These are phyloP conservation scores for Tipula lateralis DNA, from an alignment of 2,888 invertebrate species.

Conservation along the genomic window DNA sequence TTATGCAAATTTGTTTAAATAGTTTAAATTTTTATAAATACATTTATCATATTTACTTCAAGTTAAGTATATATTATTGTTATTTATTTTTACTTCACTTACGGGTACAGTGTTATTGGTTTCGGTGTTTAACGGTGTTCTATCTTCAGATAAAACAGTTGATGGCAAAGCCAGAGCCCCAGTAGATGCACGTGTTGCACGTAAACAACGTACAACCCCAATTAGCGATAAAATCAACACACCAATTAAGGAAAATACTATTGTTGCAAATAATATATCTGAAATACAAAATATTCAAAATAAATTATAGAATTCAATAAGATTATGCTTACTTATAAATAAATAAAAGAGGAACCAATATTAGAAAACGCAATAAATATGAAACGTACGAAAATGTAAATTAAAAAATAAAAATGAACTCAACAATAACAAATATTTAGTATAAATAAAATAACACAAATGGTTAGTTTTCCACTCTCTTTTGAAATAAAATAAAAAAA, in stretches of 20 bases:
- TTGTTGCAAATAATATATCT: slow-evolving; percentile 43
- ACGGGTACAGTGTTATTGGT: slow-evolving; percentile 52
- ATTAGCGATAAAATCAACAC: slow-evolving; percentile 44
- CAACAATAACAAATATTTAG: background rate
- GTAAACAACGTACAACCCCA: slow-evolving; percentile 41
- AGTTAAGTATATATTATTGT: background rate
- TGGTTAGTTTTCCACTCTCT: background rate
- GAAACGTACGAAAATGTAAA: background rate
- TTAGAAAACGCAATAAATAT: background rate
- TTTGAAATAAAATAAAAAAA: background rate
- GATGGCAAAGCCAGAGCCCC: slow-evolving; percentile 49
- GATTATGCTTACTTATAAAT: background rate
- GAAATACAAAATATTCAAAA: slow-evolving; percentile 33
- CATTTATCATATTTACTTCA: background rate
- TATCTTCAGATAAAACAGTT: slow-evolving; percentile 43
- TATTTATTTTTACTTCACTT: slow-evolving; percentile 39
- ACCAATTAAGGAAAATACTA: slow-evolving; percentile 43
- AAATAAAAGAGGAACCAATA: background rate
- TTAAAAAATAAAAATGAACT: background rate
- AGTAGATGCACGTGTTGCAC: slow-evolving; percentile 40
- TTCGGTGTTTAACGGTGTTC: slow-evolving; percentile 48
- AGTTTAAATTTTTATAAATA: slow-evolving; percentile 11
- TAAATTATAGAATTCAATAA: background rate
- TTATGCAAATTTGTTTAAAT: slow-evolving; percentile 19
- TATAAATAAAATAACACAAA: background rate